phyloP scores from a whole-genome alignment of 2,797 vertebrate species.

The Chrysolophus pictus region DNA sequence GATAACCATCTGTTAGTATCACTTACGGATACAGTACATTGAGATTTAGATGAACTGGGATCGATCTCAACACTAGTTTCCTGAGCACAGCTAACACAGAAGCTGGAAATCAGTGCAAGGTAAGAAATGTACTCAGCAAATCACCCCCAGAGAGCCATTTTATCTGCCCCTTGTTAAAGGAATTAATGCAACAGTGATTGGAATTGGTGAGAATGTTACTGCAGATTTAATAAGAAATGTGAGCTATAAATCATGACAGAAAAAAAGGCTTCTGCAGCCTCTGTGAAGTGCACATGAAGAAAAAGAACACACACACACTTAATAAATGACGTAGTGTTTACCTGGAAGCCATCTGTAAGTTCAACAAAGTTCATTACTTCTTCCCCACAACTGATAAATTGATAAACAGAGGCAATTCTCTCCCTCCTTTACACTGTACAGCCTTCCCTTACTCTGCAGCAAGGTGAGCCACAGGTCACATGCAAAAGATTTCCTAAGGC shows the following conservation, averaged over 20 bases:
- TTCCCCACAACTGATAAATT: background rate
- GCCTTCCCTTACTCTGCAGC: background rate
- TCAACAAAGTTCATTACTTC: background rate
- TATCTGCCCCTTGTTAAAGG: background rate
- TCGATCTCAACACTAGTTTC: background rate
- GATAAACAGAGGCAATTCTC: background rate
- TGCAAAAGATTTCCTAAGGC: background rate
- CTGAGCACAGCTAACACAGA: background rate
- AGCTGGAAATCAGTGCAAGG: background rate
- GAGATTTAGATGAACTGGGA: background rate
- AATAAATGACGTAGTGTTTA: background rate
- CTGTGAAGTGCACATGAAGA: background rate
- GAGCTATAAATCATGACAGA: background rate
- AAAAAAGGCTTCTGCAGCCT: background rate
- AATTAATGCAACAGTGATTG: background rate
- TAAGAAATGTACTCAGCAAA: background rate
- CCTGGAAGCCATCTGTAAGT: background rate
- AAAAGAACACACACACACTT: background rate
- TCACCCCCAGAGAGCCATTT: accelerated
- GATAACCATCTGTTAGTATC: background rate
- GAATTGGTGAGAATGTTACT: background rate
- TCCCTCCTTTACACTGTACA: background rate
- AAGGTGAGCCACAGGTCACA: background rate
- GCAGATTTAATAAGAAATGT: background rate
- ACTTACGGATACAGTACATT: background rate